Base-by-base conservation (phyloP, 2,888 invertebrate genomes). In the Drosophila paucipuncta region DNA sequence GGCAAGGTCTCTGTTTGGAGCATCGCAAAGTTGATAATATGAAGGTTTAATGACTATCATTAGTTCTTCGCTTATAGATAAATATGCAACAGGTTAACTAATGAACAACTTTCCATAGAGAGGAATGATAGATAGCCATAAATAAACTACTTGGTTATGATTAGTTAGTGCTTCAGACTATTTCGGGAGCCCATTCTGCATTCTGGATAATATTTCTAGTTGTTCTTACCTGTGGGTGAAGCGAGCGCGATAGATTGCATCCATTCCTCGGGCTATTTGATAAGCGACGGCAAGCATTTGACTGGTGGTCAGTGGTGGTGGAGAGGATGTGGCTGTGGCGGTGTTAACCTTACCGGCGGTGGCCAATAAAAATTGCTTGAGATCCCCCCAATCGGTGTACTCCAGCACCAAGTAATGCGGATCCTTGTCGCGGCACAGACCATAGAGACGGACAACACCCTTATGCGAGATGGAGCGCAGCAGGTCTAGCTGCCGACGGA, bases 381-480 rank as follows among this genome's bases (percentile, higher is more conserved):
- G 94, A 92, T 98, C 98, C 9, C 98, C 98, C 98, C 98, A 98
- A 92, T 99, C 98, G 4, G 98, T 98, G 91, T 98, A 97, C 91
- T 99, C 98, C 18, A 98, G 93, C 30, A 99, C 95, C 95, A 98
- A 95, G 89, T 96, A 97, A 91, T 98, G 97, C 0, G 98, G 98
- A 82, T 98, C 97, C 5, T 95, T 95, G 61, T 97, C 97, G 54
- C 96, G 95, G 91, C 98, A 98, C 11, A 98, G 94, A 0, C 98
- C 98, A 61, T 97, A 94, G 53, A 98, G 93, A 47, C 96, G 96
- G 0, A 95, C 96, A 1, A 99, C 95, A 90, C 97, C 96, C 77
- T 96, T 96, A 92, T 98, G 98, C 9, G 96, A 95, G n/a, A 97
- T 94, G 71, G 97, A 96, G 58, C 96, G 95, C 92, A 98, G 96